Evolutionary conservation across 2,888 invertebrate genomes (phyloP).

Genomic region (Calliopum simillimum): DNA sequence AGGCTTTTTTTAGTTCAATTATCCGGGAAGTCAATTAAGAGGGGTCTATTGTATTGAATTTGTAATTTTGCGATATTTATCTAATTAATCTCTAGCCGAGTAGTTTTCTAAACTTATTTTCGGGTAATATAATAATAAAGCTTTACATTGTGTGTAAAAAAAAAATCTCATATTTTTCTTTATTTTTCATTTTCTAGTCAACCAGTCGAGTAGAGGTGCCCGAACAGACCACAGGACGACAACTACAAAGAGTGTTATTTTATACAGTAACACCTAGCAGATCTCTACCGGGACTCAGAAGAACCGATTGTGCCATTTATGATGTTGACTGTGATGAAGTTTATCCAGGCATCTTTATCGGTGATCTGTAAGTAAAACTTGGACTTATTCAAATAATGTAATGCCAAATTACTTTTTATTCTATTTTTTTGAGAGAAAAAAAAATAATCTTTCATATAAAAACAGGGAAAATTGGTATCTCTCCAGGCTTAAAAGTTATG

Average conservation of each 20-base stretch:
- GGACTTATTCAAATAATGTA: too few relatives aligned
- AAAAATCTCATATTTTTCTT: slow-evolving; percentile 15
- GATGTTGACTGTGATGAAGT: slow-evolving; percentile 81
- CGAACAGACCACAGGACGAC: slow-evolving; percentile 66
- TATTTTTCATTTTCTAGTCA: slow-evolving; percentile 55
- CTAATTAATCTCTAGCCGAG: too few relatives aligned
- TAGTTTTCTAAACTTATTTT: too few relatives aligned
- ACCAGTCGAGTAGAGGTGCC: slow-evolving; percentile 64
- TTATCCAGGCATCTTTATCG: slow-evolving; percentile 79
- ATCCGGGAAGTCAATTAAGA: too few relatives aligned
- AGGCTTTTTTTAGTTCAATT: too few relatives aligned
- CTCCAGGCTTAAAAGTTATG: slow-evolving; percentile 1
- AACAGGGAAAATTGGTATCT: slow-evolving; percentile 1
- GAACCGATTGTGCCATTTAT: slow-evolving; percentile 67
- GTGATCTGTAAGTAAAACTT: slow-evolving; percentile 75
- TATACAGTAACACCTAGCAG: slow-evolving; percentile 66
- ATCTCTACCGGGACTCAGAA: slow-evolving; percentile 62
- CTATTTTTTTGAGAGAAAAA: slow-evolving; percentile 13
- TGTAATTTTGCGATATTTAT: too few relatives aligned
- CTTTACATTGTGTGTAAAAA: too few relatives aligned
- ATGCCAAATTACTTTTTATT: slow-evolving; percentile 22
- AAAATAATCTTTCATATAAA: slow-evolving; percentile 22
- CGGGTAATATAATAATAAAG: too few relatives aligned
- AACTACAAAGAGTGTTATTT: slow-evolving; percentile 65
- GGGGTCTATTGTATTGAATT: too few relatives aligned